Evolutionary conservation across 2,113 vertebrate genomes (phyloP).

Genomic region (Alosa alosa): DNA sequence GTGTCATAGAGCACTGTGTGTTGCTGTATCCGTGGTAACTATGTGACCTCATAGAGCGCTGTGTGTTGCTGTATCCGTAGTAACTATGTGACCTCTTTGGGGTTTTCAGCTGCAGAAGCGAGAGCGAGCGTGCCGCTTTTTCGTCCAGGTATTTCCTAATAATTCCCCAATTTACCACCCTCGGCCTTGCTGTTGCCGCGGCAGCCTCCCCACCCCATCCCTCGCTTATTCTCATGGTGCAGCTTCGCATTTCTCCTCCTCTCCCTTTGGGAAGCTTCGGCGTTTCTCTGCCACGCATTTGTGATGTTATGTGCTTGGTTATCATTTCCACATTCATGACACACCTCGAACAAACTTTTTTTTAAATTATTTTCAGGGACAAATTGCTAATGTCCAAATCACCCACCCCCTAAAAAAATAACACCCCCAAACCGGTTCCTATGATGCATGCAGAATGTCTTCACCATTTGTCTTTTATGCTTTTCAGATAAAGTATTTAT

Average conservation of each 20-base stretch:
- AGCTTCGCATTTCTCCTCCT: neutral
- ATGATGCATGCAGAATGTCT: neutral
- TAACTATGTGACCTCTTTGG: conserved; percentile 64
- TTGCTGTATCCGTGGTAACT: conserved; percentile 27
- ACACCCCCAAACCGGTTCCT: neutral
- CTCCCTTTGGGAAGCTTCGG: conserved; percentile 7
- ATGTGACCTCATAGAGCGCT: conserved; percentile 45
- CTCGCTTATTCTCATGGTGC: neutral
- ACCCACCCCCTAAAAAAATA: neutral
- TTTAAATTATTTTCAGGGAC: no score
- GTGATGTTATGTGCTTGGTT: neutral
- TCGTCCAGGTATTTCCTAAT: conserved; percentile 88
- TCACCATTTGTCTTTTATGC: neutral
- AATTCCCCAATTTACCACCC: neutral
- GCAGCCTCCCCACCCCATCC: neutral
- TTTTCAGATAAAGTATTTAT: neutral
- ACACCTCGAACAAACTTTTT: no score
- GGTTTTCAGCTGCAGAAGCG: conserved; percentile 97
- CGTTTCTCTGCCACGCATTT: conserved; percentile 11
- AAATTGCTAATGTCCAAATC: no score
- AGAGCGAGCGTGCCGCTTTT: conserved; percentile 97
- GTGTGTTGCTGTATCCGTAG: conserved; percentile 4
- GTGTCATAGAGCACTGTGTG: neutral
- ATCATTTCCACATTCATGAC: no score
- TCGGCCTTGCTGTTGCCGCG: neutral